Conservation (phyloP, 2,797 vertebrate species). For the Anabacerthia variegaticeps region DNA sequence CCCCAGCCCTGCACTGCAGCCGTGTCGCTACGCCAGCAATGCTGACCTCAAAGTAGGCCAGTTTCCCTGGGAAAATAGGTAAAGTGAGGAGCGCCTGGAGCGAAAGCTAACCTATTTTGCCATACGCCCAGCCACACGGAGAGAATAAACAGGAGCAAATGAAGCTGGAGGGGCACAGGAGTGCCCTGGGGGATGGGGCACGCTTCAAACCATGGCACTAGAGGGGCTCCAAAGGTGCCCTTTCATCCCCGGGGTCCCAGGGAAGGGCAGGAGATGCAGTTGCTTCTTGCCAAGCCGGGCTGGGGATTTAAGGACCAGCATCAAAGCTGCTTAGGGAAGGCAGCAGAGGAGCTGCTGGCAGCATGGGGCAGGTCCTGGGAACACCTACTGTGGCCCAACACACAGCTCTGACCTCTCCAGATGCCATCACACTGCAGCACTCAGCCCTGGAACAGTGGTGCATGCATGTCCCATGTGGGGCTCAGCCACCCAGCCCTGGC, state of each 20-base stretch:
- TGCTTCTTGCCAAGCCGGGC: background rate
- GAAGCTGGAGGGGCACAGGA: background rate
- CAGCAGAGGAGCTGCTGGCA: fast-evolving
- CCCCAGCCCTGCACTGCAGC: background rate
- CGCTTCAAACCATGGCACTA: background rate
- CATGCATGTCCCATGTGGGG: fast-evolving
- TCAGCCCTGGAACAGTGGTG: fast-evolving
- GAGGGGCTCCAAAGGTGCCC: background rate
- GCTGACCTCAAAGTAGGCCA: conserved; percentile 73
- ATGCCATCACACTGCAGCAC: background rate
- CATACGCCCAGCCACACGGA: background rate
- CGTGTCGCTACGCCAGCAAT: background rate
- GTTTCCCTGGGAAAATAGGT: conserved; percentile 67
- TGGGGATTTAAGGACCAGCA: background rate
- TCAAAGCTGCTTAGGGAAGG: background rate
- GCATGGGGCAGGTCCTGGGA: background rate
- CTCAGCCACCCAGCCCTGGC: background rate
- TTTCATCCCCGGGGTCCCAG: fast-evolving
- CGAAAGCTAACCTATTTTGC: conserved; percentile 64
- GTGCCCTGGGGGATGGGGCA: fast-evolving
- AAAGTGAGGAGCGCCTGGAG: conserved; percentile 34
- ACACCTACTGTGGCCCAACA: fast-evolving
- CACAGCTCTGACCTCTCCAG: background rate
- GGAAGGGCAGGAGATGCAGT: background rate
- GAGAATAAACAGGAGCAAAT: background rate